These are phyloP conservation scores for Ailurus styani DNA, from an alignment of 2,113 vertebrate genomes.

Conservation along the genomic window DNA sequence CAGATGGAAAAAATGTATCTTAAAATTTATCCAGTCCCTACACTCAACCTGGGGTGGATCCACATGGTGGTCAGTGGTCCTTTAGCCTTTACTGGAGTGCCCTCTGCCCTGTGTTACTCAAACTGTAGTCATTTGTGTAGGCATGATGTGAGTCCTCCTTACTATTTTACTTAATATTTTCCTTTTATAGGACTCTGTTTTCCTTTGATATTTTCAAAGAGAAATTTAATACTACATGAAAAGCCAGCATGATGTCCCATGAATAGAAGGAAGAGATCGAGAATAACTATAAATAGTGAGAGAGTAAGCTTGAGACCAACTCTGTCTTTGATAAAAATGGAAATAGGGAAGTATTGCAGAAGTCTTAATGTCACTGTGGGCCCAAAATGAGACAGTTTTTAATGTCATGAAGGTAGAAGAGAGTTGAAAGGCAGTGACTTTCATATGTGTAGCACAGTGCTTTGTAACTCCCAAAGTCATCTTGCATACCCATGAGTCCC, in stretches of 20 bases:
- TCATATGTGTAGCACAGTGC: neutral
- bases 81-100: neutral
- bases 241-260: neutral
- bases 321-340: neutral
- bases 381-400: neutral
- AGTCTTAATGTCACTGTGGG: neutral
- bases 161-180: neutral
- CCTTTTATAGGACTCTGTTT: neutral
- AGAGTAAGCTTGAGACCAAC: neutral
- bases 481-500: neutral
- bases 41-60: neutral
- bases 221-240: neutral
- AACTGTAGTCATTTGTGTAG: neutral
- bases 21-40: neutral
- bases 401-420: neutral
- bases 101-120: neutral
- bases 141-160: neutral
- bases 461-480: neutral
- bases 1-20: neutral
- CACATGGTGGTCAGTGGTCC: neutral
- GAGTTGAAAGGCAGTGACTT: neutral
- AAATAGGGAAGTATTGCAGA: neutral
- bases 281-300: neutral
- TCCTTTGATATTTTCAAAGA: slow-evolving; percentile 1
- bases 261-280: neutral